Conservation (phyloP, 2,113 vertebrate genomes). For the Athene cunicularia region DNA sequence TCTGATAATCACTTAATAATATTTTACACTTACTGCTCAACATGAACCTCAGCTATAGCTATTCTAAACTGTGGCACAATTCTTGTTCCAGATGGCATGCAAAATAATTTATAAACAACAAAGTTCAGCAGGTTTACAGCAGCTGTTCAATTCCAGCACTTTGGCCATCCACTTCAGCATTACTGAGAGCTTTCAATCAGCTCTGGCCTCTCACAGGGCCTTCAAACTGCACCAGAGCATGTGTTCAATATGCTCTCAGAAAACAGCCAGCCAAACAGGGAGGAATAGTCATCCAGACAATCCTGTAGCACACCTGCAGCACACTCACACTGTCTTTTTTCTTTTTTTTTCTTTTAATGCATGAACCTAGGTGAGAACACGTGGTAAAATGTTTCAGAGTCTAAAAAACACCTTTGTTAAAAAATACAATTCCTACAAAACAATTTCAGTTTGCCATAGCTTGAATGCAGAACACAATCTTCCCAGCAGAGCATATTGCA, state of each 20-base stretch:
- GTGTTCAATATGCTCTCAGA: constrained; percentile 66
- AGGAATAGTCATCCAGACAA: constrained; percentile 17
- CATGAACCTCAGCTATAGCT: constrained; percentile 13
- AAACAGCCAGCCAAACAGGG: constrained; percentile 54
- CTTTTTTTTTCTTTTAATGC: not conserved
- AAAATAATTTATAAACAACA: constrained; percentile 93
- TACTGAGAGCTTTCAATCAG: constrained; percentile 73
- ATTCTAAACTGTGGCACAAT: constrained; percentile 42
- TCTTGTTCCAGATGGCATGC: constrained; percentile 86
- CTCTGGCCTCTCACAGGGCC: constrained; percentile 56
- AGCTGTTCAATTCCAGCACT: constrained; percentile 82
- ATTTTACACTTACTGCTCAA: constrained; percentile 12
- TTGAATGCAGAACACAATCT: not conserved
- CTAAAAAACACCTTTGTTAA: not conserved
- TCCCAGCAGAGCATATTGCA: not conserved
- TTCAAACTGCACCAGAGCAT: constrained; percentile 69
- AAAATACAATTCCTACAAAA: not conserved
- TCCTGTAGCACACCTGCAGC: not conserved
- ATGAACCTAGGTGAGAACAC: not conserved
- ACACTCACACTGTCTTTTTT: not conserved
- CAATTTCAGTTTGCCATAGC: not conserved
- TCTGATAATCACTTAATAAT: constrained; percentile 25
- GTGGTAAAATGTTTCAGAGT: not conserved
- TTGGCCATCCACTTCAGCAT: constrained; percentile 75
- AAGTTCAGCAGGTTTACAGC: constrained; percentile 85